phyloP scores from a whole-genome alignment of 35 echinoderm and acorn worm genomes.

The Ophiothrix spiculata region DNA sequence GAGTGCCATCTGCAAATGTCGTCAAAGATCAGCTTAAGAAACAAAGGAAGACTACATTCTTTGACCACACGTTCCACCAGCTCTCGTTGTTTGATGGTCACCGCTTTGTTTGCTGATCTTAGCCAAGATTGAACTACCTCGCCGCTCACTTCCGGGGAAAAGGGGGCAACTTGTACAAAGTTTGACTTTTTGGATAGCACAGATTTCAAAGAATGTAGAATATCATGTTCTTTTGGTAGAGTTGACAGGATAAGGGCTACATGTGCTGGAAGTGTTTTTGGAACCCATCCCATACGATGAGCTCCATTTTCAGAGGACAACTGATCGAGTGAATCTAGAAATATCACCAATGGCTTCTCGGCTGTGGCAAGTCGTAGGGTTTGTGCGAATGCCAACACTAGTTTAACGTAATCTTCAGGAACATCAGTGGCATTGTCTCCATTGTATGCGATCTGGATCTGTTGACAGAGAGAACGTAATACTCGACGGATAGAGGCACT shows the following conservation, averaged over 20 bases:
- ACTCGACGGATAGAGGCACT: conserved; percentile 65
- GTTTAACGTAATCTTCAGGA: conserved; percentile 1
- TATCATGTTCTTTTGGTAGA: conserved; percentile 56
- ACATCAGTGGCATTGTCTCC: not conserved
- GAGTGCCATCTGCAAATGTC: conserved; percentile 70
- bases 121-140: conserved; percentile 68
- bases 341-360: conserved; percentile 57
- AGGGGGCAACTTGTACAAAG: conserved; percentile 46
- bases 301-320: conserved; percentile 56
- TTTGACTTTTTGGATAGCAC: conserved; percentile 22
- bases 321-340: conserved; percentile 81
- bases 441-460: conserved; percentile 18
- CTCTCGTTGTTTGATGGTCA: conserved; percentile 46
- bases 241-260: conserved; percentile 63
- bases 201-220: conserved; percentile 47
- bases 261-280: conserved; percentile 36
- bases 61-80: conserved; percentile 31
- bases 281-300: conserved; percentile 76
- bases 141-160: conserved; percentile 34
- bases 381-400: not conserved
- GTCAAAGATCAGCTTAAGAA: conserved; percentile 77
- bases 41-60: conserved; percentile 64
- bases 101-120: conserved; percentile 5
- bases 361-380: conserved; percentile 31
- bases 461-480: conserved; percentile 54